Base-by-base conservation (phyloP, 2,113 vertebrate genomes). In the Fulica atra region DNA sequence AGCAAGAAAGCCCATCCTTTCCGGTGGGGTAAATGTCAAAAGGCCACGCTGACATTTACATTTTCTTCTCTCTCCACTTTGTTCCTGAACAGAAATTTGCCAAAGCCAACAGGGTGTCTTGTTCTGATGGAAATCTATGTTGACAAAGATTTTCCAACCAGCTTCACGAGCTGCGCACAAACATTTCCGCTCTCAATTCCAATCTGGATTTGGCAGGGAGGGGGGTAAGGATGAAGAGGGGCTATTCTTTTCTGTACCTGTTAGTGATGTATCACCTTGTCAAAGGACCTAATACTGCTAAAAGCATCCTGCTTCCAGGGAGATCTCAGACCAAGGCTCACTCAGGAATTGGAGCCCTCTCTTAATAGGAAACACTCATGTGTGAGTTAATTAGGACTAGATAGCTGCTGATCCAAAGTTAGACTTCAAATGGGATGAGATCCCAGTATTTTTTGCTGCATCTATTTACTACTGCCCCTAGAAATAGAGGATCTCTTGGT, bases 31-130 rank as follows among this genome's bases (percentile, higher is more conserved):
- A 97, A 97, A 97, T 97, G 95, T 94, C 95, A 95, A 92, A 92
- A 97, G 95, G 96, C 77, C 95, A 96, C n/a, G 0, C 91, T 97
- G 95, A 96, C 96, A 97, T 97, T 96, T 96, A 94, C 48, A 6
- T 50, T 93, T 89, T 94, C 94, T 88, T 88, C 42, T 93, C 64
- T 90, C 94, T 89, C 94, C 86, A 96, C 73, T 92, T 95, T 84
- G 89, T 53, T 95, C 83, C 89, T 26, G 86, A 95, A 86, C 53
- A 84, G 64, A 94, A 95, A 94, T 96, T 95, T 96, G 93, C 95
- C 95, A 96, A 94, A 96, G 95, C 93, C 95, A 92, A 96, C 88
- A 95, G 88, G 82, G 88, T 84, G 80, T 96, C 56, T 3, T 81
- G 92, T 84, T 68, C 86, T 94, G 93, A 96, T 93, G 90, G 85